These are phyloP conservation scores for Ditylenchus weischeri DNA, from an alignment of 2,888 invertebrate species.

Conservation along the genomic window DNA sequence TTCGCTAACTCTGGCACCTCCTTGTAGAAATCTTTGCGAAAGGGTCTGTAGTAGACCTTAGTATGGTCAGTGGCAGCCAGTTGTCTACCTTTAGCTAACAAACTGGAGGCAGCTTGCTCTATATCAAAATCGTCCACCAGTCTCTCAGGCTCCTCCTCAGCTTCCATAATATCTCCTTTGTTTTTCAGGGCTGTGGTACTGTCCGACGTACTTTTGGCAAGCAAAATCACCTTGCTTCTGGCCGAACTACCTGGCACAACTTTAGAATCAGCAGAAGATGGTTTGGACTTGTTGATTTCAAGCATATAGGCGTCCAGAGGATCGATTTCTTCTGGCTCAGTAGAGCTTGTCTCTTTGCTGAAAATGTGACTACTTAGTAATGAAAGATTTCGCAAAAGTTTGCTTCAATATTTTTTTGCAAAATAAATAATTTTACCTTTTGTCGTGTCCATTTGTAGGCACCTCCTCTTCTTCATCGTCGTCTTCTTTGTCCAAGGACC, in stretches of 20 bases:
- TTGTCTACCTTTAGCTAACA: constrained; percentile 58
- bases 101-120: constrained; percentile 43
- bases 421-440: background rate
- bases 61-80: constrained; percentile 84
- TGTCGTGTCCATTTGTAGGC: constrained; percentile 18
- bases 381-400: background rate
- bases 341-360: background rate
- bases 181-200: constrained; percentile 33
- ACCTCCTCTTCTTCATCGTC: constrained; percentile 28
- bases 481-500: constrained; percentile 27
- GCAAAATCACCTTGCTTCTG: constrained; percentile 27
- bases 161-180: constrained; percentile 97
- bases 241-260: background rate
- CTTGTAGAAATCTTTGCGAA: constrained; percentile 91
- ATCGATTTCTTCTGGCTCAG: constrained; percentile 71
- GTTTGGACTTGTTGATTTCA: constrained; percentile 35
- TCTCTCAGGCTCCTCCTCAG: constrained; percentile 86
- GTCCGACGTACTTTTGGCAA: constrained; percentile 30
- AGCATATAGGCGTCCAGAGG: constrained; percentile 97
- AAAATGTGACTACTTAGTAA: background rate
- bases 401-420: background rate
- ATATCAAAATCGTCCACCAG: constrained; percentile 55
- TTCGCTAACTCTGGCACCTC: constrained; percentile 87
- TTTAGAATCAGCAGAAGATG: background rate
- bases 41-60: constrained; percentile 79